These are phyloP conservation scores for Aegithalos caudatus DNA, from an alignment of 2,113 vertebrate species.

Conservation along the genomic window DNA sequence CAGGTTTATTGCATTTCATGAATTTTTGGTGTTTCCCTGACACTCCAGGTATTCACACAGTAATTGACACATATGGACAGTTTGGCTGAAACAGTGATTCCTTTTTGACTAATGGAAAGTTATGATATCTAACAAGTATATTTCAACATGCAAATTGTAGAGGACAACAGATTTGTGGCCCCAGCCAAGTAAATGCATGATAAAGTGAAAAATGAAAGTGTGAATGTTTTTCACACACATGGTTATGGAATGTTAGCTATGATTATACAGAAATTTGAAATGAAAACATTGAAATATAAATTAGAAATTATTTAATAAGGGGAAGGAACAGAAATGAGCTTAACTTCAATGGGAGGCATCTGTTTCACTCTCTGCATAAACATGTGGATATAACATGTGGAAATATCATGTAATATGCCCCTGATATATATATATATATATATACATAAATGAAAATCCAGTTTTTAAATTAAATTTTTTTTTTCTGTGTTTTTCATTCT, in stretches of 20 bases:
- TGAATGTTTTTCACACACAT: fast-evolving
- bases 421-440: too few relatives aligned
- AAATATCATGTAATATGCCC: neutral
- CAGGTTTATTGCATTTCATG: neutral
- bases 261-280: neutral
- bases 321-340: neutral
- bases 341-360: neutral
- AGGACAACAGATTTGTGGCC: neutral
- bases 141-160: neutral
- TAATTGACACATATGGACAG: neutral
- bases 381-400: too few relatives aligned
- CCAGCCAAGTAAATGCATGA: neutral
- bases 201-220: neutral
- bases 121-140: neutral
- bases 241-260: neutral
- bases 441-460: neutral
- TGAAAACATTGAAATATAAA: neutral
- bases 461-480: neutral
- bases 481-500: neutral
- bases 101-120: neutral
- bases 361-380: neutral
- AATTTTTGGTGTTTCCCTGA: neutral
- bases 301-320: neutral
- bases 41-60: neutral
- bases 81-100: neutral